Evolutionary conservation across 2,113 vertebrate genomes (phyloP).

Genomic region (Eolophus roseicapilla): DNA sequence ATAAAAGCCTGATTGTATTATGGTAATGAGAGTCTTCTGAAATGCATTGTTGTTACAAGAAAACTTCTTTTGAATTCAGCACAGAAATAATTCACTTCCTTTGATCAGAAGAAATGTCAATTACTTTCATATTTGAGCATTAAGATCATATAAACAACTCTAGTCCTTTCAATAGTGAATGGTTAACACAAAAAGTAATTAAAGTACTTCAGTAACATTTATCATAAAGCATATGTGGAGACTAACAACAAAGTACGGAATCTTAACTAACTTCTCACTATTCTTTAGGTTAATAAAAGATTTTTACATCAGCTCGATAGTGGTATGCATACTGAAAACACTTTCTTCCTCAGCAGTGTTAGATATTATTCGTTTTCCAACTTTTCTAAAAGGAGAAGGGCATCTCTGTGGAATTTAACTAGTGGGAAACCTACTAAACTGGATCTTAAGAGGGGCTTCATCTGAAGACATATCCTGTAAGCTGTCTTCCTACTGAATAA

Average conservation of each 20-base stretch:
- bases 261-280: not conserved
- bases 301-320: not conserved
- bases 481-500: not conserved
- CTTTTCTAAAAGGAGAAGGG: not conserved
- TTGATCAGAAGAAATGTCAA: slow-evolving; percentile 42
- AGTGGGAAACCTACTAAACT: not conserved
- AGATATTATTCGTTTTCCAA: not conserved
- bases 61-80: not conserved
- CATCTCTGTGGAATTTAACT: not conserved
- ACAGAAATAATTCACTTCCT: not conserved
- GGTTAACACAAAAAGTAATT: slow-evolving; percentile 41
- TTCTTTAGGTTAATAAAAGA: not conserved
- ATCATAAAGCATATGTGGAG: not conserved
- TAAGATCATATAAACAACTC: slow-evolving; percentile 19
- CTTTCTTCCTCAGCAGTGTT: not conserved
- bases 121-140: not conserved
- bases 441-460: not conserved
- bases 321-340: not conserved
- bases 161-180: not conserved
- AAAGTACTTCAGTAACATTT: slow-evolving; percentile 28
- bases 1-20: slow-evolving; percentile 16
- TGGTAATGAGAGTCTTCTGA: slow-evolving; percentile 29
- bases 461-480: rapidly evolving
- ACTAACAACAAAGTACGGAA: not conserved
- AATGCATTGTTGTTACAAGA: not conserved